These are phyloP conservation scores for Andrena dorsata DNA, from an alignment of 2,888 invertebrate genomes.

Conservation along the genomic window DNA sequence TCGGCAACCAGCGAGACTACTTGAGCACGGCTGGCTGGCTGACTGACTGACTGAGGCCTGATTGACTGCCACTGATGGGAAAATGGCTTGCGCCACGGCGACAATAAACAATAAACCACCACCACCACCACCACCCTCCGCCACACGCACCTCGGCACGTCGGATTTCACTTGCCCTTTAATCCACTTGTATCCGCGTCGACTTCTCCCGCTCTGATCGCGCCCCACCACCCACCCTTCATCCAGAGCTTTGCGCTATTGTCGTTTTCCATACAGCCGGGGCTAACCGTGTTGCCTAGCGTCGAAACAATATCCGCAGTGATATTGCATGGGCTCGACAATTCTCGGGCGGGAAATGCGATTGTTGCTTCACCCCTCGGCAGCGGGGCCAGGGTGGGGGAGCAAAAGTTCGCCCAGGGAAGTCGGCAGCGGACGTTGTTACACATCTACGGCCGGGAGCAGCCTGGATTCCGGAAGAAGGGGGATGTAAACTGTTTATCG, in stretches of 20 bases:
- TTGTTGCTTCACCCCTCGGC: constrained; percentile 78
- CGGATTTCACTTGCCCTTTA: constrained; percentile 16
- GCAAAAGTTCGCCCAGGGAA: constrained; percentile 68
- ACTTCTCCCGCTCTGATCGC: constrained; percentile 1
- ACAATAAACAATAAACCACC: constrained; percentile 61
- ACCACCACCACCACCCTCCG: constrained; percentile 28
- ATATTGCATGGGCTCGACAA: constrained; percentile 83
- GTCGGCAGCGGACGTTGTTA: constrained; percentile 66
- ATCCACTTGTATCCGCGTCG: constrained; percentile 4
- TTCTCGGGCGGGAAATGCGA: constrained; percentile 82
- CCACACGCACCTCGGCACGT: constrained; percentile 8
- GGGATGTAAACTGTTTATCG: constrained; percentile 65
- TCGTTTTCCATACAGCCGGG: constrained; percentile 38
- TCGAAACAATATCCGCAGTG: constrained; percentile 84
- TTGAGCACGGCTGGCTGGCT: constrained; percentile 65
- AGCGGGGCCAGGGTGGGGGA: constrained; percentile 53
- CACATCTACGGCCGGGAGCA: constrained; percentile 59
- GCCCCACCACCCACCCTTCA: not conserved
- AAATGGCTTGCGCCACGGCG: constrained; percentile 59
- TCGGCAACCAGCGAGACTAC: constrained; percentile 65
- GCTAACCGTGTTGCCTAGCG: constrained; percentile 67
- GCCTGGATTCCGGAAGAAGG: constrained; percentile 64
- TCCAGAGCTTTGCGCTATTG: constrained; percentile 65
- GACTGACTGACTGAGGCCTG: constrained; percentile 64
- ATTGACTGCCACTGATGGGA: constrained; percentile 71